A percentile compares a stretch with the other conserved stretches of the same genome.
phyloP scores from a whole-genome alignment of 2,888 invertebrate genomes.

The Azorinus chamasolen region DNA sequence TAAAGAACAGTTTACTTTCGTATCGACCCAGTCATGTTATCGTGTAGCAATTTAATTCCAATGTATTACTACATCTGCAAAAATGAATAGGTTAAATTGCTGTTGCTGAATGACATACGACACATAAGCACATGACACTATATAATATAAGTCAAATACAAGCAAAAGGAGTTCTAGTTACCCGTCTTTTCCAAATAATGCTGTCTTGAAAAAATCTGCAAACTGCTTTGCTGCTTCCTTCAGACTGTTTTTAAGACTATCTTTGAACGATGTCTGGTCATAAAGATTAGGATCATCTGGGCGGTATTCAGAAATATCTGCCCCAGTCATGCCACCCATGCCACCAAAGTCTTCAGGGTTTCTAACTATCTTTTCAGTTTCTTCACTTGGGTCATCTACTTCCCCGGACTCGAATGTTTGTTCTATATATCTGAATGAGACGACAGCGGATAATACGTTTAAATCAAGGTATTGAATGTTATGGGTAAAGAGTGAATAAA shows the following conservation, averaged over 20 bases:
- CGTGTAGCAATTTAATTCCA: too few species aligned
- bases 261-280: constrained; percentile 21
- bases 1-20: too few species aligned
- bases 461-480: too few species aligned
- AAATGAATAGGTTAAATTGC: too few species aligned
- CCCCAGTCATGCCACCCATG: constrained; percentile 34
- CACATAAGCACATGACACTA: too few species aligned
- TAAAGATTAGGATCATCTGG: constrained; percentile 42
- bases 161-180: too few species aligned
- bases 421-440: constrained; percentile 56
- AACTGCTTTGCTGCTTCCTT: constrained; percentile 42
- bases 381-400: constrained; percentile 36
- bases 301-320: constrained; percentile 35
- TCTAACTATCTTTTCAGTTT: constrained; percentile 35
- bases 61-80: too few species aligned
- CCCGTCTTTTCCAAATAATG: constrained; percentile 44
- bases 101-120: too few species aligned
- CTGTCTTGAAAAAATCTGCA: constrained; percentile 47
- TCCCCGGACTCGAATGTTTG: constrained; percentile 50
- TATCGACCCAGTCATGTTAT: too few species aligned
- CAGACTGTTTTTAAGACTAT: constrained; percentile 28
- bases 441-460: too few species aligned
- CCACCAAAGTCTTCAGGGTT: not conserved
- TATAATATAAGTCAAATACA: too few species aligned
- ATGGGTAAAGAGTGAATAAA: too few species aligned